phyloP scores from a whole-genome alignment of 2,113 vertebrate genomes.

The Garra rufa region DNA sequence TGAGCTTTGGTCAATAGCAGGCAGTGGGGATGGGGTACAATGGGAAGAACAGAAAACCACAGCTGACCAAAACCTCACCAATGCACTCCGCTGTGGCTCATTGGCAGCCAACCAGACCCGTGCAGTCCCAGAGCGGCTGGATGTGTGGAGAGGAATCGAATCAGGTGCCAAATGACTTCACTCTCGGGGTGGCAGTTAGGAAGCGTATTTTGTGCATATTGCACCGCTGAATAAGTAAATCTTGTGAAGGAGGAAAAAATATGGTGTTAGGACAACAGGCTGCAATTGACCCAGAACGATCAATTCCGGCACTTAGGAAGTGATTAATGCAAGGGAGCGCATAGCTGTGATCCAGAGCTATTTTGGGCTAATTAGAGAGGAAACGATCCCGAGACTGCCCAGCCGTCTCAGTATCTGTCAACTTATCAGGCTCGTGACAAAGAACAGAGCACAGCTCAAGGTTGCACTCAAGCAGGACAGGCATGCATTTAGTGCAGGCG shows the following conservation, averaged over 20 bases:
- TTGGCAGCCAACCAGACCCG: constrained; percentile 17
- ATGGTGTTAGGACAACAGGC: constrained; percentile 11
- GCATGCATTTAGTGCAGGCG: constrained; percentile 51
- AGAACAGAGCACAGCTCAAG: constrained; percentile 43
- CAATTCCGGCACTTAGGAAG: constrained; percentile 38
- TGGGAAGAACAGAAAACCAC: constrained; percentile 20
- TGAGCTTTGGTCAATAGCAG: constrained; percentile 19
- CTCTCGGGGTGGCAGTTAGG: not conserved
- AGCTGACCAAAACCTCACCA: constrained; percentile 36
- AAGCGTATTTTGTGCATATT: constrained; percentile 3
- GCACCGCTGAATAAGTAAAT: not conserved
- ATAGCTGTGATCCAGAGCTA: constrained; percentile 60
- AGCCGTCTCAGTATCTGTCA: constrained; percentile 72
- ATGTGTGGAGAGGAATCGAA: constrained; percentile 23
- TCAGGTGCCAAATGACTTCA: constrained; percentile 18
- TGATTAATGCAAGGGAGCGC: constrained; percentile 45
- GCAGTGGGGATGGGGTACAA: constrained; percentile 11
- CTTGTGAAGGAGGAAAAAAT: not conserved
- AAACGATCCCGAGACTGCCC: constrained; percentile 76
- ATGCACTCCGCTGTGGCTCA: not conserved
- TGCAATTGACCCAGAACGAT: constrained; percentile 33
- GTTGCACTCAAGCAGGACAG: constrained; percentile 38
- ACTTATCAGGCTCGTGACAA: constrained; percentile 65
- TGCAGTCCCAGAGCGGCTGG: not conserved
- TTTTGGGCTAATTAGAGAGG: constrained; percentile 78